Evolutionary conservation across 2,797 vertebrate genomes (phyloP).

Genomic region (Pempheris klunzingeri): DNA sequence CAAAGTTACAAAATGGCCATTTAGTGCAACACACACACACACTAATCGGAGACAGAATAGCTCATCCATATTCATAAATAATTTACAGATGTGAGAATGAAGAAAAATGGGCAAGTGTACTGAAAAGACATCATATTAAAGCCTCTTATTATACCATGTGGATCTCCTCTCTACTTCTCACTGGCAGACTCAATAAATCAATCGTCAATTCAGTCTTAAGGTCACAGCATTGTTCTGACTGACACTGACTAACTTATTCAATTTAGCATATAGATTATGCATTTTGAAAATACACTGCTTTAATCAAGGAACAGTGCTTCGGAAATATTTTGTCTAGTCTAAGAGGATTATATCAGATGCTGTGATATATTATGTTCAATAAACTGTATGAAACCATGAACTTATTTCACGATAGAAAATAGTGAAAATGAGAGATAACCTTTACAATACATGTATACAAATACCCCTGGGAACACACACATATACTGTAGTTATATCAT

Average conservation of each 20-base stretch:
- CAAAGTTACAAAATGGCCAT: conserved; percentile 14
- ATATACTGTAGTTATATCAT: conserved; percentile 2
- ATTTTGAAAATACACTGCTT: conserved; percentile 17
- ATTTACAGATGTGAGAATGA: conserved; percentile 35
- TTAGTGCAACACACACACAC: conserved; percentile 8
- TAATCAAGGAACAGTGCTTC: not conserved
- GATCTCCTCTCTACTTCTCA: not conserved
- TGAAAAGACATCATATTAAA: conserved; percentile 8
- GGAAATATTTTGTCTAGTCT: not conserved
- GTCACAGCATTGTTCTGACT: not conserved
- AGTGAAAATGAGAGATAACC: conserved; percentile 40
- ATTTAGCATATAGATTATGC: conserved; percentile 30
- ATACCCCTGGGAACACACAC: conserved; percentile 16
- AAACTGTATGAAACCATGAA: conserved; percentile 3
- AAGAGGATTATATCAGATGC: conserved; percentile 1
- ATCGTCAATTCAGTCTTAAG: conserved; percentile 35
- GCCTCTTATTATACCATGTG: conserved; percentile 17
- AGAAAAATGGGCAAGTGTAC: conserved; percentile 10
- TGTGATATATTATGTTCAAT: conserved; percentile 29
- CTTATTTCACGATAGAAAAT: conserved; percentile 16
- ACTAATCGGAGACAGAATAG: conserved; percentile 15
- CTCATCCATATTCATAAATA: conserved; percentile 37
- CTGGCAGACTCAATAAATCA: conserved; percentile 18
- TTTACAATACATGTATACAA: conserved; percentile 19
- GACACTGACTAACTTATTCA: conserved; percentile 13